A percentile compares a stretch with the other conserved stretches of the same genome.
These are phyloP conservation scores for Phrynocephalus versicolor DNA, from an alignment of 2,113 vertebrate genomes.

Conservation along the genomic window DNA sequence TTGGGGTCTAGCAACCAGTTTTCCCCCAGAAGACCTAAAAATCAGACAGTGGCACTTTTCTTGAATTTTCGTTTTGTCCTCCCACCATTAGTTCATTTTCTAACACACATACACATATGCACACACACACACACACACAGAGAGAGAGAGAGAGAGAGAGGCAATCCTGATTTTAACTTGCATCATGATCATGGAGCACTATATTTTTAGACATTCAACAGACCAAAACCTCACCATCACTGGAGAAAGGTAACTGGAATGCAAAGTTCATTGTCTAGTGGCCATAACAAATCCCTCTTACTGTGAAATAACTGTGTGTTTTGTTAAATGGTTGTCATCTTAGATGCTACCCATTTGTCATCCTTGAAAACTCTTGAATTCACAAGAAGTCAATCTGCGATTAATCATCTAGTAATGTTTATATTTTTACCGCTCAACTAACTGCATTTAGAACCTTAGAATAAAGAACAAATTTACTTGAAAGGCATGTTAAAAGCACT, in stretches of 20 bases:
- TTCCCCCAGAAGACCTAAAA: slow-evolving; percentile 16
- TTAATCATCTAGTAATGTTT: not conserved
- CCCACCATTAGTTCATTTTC: not conserved
- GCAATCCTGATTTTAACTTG: not conserved
- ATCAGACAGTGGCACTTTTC: slow-evolving; percentile 38
- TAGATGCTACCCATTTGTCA: not conserved
- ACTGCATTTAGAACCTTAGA: not conserved
- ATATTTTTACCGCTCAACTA: not conserved
- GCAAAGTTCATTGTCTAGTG: not conserved
- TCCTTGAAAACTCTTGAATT: not conserved
- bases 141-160: too few relatives aligned
- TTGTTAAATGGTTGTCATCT: not conserved
- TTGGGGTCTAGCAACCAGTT: slow-evolving; percentile 29
- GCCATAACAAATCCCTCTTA: not conserved
- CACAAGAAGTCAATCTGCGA: not conserved
- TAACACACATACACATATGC: too few relatives aligned
- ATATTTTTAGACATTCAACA: not conserved
- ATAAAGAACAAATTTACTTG: not conserved
- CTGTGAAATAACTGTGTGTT: not conserved
- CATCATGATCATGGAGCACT: not conserved
- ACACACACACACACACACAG: not conserved
- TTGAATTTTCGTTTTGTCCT: not conserved
- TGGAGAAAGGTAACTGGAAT: not conserved
- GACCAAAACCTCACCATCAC: not conserved
- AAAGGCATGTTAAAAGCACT: not conserved